Evolutionary conservation across 2,888 invertebrate genomes (phyloP).

Genomic region (Dasysyrphus tricinctus): DNA sequence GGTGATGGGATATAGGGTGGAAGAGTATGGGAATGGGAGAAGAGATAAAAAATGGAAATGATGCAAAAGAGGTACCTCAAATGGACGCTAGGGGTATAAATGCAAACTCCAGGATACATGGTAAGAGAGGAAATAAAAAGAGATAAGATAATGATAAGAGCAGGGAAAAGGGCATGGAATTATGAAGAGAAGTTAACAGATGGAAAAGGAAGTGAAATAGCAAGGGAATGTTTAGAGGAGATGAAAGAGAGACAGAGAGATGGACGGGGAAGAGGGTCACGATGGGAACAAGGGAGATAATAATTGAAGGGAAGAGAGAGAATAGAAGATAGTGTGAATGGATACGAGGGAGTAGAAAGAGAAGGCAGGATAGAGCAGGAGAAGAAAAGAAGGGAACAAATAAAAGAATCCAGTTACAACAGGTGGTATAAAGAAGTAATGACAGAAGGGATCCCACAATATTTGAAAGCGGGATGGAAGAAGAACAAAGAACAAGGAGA

Average conservation of each 20-base stretch:
- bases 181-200: not conserved
- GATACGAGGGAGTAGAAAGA: not conserved
- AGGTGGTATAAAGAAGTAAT: too few species aligned
- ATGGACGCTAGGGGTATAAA: not conserved
- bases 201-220: not conserved
- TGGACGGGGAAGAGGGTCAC: not conserved
- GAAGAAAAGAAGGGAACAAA: too few species aligned
- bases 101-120: too few species aligned
- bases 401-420: too few species aligned
- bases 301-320: not conserved
- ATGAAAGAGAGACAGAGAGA: too few species aligned
- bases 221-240: too few species aligned
- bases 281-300: not conserved
- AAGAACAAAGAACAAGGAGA: too few species aligned
- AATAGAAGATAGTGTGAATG: not conserved
- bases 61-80: not conserved
- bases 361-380: not conserved
- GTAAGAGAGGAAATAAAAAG: too few species aligned
- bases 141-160: too few species aligned
- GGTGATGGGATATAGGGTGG: too few species aligned
- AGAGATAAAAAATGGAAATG: not conserved
- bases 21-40: not conserved
- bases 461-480: too few species aligned
- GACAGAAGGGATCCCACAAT: too few species aligned
- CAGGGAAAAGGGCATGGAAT: not conserved